These are phyloP conservation scores for Coluber constrictor DNA, from an alignment of 2,797 vertebrate genomes.

Conservation along the genomic window DNA sequence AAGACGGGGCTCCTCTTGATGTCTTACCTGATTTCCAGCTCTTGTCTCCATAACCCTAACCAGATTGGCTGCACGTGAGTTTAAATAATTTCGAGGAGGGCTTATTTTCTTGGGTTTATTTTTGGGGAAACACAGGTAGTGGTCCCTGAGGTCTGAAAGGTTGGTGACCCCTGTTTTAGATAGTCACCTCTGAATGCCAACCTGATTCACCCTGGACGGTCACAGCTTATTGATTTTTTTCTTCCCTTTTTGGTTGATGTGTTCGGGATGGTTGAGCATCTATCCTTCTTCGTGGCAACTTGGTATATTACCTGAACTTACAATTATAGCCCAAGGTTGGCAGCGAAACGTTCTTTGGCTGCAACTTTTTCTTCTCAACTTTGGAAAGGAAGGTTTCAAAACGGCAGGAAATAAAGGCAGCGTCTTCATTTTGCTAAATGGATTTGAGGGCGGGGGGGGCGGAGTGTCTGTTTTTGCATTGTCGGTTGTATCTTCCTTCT, in stretches of 20 bases:
- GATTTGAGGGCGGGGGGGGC: not conserved
- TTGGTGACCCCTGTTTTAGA: no score
- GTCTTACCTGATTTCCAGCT: no score
- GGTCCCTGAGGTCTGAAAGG: no score
- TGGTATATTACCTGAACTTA: constrained; percentile 34
- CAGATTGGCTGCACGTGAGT: no score
- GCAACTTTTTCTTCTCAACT: not conserved
- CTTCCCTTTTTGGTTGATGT: not conserved
- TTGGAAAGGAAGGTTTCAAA: constrained; percentile 33
- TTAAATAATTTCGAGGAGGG: no score
- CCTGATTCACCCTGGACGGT: constrained; percentile 31
- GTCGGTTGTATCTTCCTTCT: not conserved
- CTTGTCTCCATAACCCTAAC: no score
- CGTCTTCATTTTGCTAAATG: constrained; percentile 17
- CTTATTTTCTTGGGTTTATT: no score
- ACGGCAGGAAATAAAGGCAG: constrained; percentile 6
- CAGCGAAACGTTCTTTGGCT: constrained; percentile 36
- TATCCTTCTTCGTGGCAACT: constrained; percentile 40
- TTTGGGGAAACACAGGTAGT: no score
- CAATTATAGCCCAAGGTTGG: constrained; percentile 34
- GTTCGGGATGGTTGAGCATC: constrained; percentile 9
- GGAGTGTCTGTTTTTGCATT: not conserved
- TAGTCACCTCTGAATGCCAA: constrained; percentile 30
- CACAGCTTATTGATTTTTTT: constrained; percentile 50
- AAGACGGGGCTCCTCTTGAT: no score